phyloP scores from a whole-genome alignment of 2,888 invertebrate species.

The Autographa gamma region DNA sequence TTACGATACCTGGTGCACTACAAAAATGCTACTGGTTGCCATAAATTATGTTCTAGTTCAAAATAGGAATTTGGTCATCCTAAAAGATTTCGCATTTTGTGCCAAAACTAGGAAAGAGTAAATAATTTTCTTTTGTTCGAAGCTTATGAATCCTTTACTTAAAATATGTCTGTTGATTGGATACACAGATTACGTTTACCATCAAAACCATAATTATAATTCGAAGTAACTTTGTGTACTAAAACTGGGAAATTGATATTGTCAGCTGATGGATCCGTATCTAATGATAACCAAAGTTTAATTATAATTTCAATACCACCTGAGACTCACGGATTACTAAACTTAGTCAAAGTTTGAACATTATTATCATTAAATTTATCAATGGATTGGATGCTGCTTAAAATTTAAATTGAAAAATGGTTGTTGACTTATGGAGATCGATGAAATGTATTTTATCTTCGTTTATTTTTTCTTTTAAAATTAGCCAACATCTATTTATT shows the following conservation, averaged over 20 bases:
- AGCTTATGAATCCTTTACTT: no score
- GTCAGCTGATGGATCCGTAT: slow-evolving; percentile 22
- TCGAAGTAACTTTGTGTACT: slow-evolving; percentile 8
- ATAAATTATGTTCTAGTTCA: not conserved
- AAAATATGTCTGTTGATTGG: no score
- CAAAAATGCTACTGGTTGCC: not conserved
- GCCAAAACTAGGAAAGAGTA: no score
- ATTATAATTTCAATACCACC: slow-evolving; percentile 14
- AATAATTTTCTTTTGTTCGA: no score
- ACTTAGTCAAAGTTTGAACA: slow-evolving; percentile 22
- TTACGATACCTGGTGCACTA: not conserved
- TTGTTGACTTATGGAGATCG: no score
- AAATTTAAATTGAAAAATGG: not conserved
- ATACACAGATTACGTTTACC: not conserved
- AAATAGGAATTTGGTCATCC: no score
- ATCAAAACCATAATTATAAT: slow-evolving; percentile 1
- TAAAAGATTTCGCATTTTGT: not conserved
- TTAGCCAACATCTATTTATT: no score
- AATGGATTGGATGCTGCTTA: not conserved
- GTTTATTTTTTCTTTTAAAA: no score
- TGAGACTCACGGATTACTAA: slow-evolving; percentile 22
- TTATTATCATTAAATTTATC: not conserved
- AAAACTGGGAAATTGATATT: slow-evolving; percentile 18
- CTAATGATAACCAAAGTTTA: slow-evolving; percentile 30
- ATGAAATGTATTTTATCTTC: no score